Evolutionary conservation across 2,113 vertebrate genomes (phyloP), one percentile per base, ranked within the genome.

Genomic region (Cyprinodon tularosa): DNA sequence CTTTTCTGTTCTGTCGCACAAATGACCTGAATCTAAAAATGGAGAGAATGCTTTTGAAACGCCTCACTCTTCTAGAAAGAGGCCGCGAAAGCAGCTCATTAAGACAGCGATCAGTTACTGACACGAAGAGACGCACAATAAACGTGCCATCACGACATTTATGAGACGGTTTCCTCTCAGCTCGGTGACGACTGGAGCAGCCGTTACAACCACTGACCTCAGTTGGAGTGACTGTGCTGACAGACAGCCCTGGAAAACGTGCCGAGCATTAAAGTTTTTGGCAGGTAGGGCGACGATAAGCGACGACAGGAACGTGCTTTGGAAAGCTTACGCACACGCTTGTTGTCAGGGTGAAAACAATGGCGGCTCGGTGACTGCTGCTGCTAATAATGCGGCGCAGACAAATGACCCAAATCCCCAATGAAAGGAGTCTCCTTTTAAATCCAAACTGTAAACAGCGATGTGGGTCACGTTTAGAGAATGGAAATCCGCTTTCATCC

Each of bases 391-490:
- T 0, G 5, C 9, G 62, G 5, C 0, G 15, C 22, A 67, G 77
- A 81, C 0, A 66, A 22, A 42, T 74, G 77, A 77, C 80, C 72
- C 40, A 80, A 71, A 81, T 66, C 70, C 39, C 5, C 42, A 5
- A 45, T 37, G 22, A 66, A 22, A 76, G 29, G 29, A 69, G 4
- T 69, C 44, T 22, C 36, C 15, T 17, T 68, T 65, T 15, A 57
- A 65, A 50, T 63, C 17, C n/a, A 62, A 11, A 67, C 0, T 65
- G 5, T n/a, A 44, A 71, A 38, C 5, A 36, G 3, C 4, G 20
- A 69, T 66, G 29, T 62, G 63, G 53, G 71, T 60, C 45, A 69
- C 6, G 13, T 4, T 64, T 0, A 7, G 14, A n/a, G 10, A 11
- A 20, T 1, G 7, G 13, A 40, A 9, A 10, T 64, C n/a, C 29